Base-by-base conservation (phyloP, 2,888 invertebrate genomes). In the Urechis unicinctus region DNA sequence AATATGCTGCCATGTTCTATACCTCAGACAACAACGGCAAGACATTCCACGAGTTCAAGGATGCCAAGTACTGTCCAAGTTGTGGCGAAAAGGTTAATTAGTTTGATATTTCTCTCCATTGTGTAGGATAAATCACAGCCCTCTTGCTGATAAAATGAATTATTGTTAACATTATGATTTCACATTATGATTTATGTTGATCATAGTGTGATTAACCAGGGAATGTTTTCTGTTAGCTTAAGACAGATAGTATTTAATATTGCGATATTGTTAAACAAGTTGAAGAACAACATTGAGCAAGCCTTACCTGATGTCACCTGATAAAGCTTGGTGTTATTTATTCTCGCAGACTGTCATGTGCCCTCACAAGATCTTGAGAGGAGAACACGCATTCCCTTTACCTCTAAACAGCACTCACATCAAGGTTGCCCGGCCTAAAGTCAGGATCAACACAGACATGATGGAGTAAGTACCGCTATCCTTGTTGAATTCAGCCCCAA, bases 1-100 rank as follows among this genome's bases (percentile, higher is more conserved):
- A 75, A 65, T 76, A 75, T 57, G 72, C 74, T 17, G 75, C 73
- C 50, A 74, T 76, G 74, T 53, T 75, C 55, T 76, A 73, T 59
- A 71, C 73, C 0, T 74, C 74, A 1, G 69, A 68, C 61, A 71
- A 75, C 61, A 61, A 61, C 26, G 73, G 73, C 4, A 70, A 68
- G 55, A 70, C 70, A 28, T 76, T 69, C 62, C 71, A 74, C 31
- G 73, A 73, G 57, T 70, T 75, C 55, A 72, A 73, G 57, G 74
- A 71, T 51, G 71, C 73, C 45, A 69, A 69, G 50, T 75, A 66
- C 58, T 76, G 75, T 59, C 57, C 66, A 4, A 72, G 72, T 59
- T 76, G 75, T 67, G 74, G 73, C 17, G 75, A 76, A 60, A 76
- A 76, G 70, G 75, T 75, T 5, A 36, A 24, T 41, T 6, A n/a